phyloP scores from a whole-genome alignment of 2,113 vertebrate species.

The Campylomormyrus numenius region DNA sequence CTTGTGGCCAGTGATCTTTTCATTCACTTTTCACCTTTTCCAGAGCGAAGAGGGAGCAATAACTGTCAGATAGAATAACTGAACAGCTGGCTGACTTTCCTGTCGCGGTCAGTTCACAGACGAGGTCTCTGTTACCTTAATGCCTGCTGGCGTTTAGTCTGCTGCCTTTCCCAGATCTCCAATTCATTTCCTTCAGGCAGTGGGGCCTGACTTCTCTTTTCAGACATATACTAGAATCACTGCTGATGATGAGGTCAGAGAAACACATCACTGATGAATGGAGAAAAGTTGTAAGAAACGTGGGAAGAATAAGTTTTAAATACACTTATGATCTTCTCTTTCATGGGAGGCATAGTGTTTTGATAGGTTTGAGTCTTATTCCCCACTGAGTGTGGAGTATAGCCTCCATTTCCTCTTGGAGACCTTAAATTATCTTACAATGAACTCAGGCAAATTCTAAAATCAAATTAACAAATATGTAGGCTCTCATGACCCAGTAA shows the following conservation, averaged over 20 bases:
- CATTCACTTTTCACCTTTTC: slow-evolving; percentile 14
- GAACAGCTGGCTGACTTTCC: background rate
- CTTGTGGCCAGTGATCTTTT: background rate
- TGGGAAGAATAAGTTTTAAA: background rate
- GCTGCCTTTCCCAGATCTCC: background rate
- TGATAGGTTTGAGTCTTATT: background rate
- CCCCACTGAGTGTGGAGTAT: background rate
- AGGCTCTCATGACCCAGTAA: background rate
- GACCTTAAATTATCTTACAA: background rate
- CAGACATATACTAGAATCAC: background rate
- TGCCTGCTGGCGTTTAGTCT: slow-evolving; percentile 6
- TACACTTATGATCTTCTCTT: background rate
- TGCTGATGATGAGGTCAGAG: background rate
- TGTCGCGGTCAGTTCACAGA: background rate
- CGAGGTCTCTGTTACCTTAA: background rate
- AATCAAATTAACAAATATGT: background rate
- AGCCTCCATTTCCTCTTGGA: background rate
- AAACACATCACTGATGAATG: background rate
- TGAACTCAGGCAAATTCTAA: background rate
- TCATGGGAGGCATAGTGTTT: background rate
- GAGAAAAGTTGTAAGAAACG: background rate
- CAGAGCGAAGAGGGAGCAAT: background rate
- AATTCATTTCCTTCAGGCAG: background rate
- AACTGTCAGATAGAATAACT: slow-evolving; percentile 14
- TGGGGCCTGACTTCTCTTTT: background rate